Base-by-base conservation (phyloP, 2,888 invertebrate species). In the Microchrysa polita region DNA sequence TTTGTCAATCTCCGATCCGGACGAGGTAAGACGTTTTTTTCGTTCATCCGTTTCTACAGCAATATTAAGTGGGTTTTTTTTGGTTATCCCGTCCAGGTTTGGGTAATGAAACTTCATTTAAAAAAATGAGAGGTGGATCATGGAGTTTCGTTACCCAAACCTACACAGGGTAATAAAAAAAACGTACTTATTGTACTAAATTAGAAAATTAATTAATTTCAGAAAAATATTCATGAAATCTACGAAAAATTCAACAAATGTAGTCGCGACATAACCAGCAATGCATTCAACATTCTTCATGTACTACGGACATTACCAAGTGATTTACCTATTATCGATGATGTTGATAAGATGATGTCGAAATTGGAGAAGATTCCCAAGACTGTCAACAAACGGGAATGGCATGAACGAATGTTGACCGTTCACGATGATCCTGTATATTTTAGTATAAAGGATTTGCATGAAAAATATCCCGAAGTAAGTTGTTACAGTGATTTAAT, bases 381-480 rank as follows among this genome's bases (percentile, higher is more conserved):
- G 9, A 14, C 22, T 55, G n/a, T 67, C 1, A 67, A 16, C 18
- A 60, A 60, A 40, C 34, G 72, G 18, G 18, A 34, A 12, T 65
- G 72, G 53, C 12, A 40, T 59, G 67, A 72, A 57, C 12, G 72
- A 0, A 44, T 60, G 40, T 34, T 55, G 34, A 22, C 22, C 4
- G 18, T 14, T 4, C 10, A 57, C 22, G 57, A 14, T 2, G 67
- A 59, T n/a, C 72, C 72, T 2, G 14, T 67, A 12, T 74, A 72
- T 57, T 59, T 72, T 27, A 34, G 16, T 14, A n/a, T 72, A 1
- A 61, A 67, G 10, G 53, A 74, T 20, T 34, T 74, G 5, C 74
- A 72, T 34, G 52, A n/a, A 20, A 34, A 59, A 40, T 74, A 72
- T 60, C 74, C 74, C 7, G 61, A 74, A 44, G 74, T 73, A 53